Percentiles rank a stretch among this genome's conserved stretches.
These are phyloP conservation scores for Tapera naevia DNA, from an alignment of 2,797 vertebrate species.

Conservation along the genomic window DNA sequence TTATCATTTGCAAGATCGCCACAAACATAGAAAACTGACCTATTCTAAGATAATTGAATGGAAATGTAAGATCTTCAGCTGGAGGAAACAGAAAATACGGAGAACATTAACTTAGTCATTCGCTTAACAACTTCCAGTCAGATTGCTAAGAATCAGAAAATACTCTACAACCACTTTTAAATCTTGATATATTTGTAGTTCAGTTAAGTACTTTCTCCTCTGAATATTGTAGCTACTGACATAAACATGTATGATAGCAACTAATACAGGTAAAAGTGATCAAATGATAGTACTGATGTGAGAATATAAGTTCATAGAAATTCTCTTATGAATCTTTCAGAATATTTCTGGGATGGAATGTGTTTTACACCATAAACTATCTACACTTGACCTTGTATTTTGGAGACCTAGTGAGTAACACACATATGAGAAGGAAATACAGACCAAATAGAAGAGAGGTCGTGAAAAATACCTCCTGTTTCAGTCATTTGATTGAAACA, in stretches of 20 bases:
- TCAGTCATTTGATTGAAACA: not conserved
- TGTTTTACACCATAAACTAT: not conserved
- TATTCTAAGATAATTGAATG: not conserved
- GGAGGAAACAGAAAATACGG: not conserved
- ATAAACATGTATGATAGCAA: not conserved
- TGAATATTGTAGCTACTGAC: not conserved
- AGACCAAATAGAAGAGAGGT: not conserved
- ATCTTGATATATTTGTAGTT: not conserved
- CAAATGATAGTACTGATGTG: rapidly evolving
- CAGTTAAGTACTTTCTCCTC: not conserved
- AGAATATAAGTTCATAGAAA: not conserved
- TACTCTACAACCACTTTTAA: not conserved
- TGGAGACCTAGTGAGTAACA: not conserved
- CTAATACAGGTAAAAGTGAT: not conserved
- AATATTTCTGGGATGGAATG: not conserved
- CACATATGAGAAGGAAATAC: not conserved
- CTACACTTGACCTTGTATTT: not conserved
- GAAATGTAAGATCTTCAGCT: not conserved
- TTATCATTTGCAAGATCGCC: not conserved
- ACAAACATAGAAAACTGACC: not conserved
- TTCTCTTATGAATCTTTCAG: not conserved
- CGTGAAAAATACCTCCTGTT: not conserved
- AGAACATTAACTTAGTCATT: not conserved
- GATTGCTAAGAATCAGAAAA: not conserved
- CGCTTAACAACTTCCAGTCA: not conserved